phyloP scores from a whole-genome alignment of 2,888 invertebrate genomes.

The Acrobasis repandana region DNA sequence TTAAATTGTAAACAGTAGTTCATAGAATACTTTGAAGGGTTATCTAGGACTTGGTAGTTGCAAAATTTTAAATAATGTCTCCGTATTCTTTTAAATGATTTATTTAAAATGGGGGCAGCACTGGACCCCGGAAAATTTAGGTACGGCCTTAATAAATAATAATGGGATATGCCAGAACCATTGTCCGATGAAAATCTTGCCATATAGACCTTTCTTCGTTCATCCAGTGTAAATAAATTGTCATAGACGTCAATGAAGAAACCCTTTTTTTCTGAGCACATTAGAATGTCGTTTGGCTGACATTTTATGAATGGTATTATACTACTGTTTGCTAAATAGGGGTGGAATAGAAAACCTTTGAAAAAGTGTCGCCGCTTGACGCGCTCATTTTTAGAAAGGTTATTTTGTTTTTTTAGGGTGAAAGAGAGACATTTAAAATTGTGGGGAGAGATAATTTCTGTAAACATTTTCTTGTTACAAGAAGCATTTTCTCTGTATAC shows the following conservation, averaged over 20 bases:
- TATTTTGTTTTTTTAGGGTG: slow-evolving; percentile 6
- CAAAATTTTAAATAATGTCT: too few relatives aligned
- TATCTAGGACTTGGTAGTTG: too few relatives aligned
- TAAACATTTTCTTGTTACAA: background rate
- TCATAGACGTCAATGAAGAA: background rate
- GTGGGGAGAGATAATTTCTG: background rate
- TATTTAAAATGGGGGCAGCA: too few relatives aligned
- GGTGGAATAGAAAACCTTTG: slow-evolving; percentile 8
- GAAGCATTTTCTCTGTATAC: background rate
- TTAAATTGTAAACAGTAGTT: too few relatives aligned
- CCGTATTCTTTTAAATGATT: too few relatives aligned
- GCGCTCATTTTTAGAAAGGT: slow-evolving; percentile 4
- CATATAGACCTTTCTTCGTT: background rate
- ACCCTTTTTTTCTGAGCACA: slow-evolving; percentile 16
- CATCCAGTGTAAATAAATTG: background rate
- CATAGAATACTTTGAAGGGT: too few relatives aligned
- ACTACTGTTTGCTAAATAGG: slow-evolving; percentile 19
- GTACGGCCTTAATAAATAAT: too few relatives aligned
- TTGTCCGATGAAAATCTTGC: too few relatives aligned
- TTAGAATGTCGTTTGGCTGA: slow-evolving; percentile 15
- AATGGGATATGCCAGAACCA: too few relatives aligned
- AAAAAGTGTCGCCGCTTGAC: background rate
- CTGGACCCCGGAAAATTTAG: too few relatives aligned
- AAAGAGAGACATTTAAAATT: background rate
- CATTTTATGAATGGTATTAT: slow-evolving; percentile 16